Conservation (phyloP, 2,113 vertebrate genomes). For the Climacteris rufus region DNA sequence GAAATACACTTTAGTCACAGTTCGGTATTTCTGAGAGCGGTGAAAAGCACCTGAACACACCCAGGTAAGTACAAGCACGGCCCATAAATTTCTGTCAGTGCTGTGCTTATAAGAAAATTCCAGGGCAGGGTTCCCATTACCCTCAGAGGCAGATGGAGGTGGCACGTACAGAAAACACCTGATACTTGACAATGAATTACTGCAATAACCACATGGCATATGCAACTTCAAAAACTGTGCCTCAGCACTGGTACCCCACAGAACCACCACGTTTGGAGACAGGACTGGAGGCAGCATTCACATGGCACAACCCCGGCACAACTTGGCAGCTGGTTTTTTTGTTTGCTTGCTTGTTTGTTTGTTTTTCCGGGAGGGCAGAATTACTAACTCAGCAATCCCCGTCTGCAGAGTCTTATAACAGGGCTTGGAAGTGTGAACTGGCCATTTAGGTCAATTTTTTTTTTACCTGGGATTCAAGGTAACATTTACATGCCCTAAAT, state of each 20-base stretch:
- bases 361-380: background rate
- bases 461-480: background rate
- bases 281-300: background rate
- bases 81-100: background rate
- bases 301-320: background rate
- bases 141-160: background rate
- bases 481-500: slow-evolving; percentile 19
- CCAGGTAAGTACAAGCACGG: background rate
- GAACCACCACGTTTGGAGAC: background rate
- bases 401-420: background rate
- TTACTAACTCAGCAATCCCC: background rate
- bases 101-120: background rate
- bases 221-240: background rate
- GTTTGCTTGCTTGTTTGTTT: background rate
- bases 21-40: background rate
- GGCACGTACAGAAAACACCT: background rate
- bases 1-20: background rate
- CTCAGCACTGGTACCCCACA: background rate
- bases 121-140: background rate
- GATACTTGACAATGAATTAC: background rate
- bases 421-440: background rate
- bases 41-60: background rate
- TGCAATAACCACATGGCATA: background rate
- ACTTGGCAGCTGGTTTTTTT: background rate
- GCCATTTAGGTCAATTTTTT: background rate